Percentiles rank a stretch among this genome's conserved stretches.
These are phyloP conservation scores for Callaeas wilsoni DNA, from an alignment of 2,113 vertebrate genomes.

Conservation along the genomic window DNA sequence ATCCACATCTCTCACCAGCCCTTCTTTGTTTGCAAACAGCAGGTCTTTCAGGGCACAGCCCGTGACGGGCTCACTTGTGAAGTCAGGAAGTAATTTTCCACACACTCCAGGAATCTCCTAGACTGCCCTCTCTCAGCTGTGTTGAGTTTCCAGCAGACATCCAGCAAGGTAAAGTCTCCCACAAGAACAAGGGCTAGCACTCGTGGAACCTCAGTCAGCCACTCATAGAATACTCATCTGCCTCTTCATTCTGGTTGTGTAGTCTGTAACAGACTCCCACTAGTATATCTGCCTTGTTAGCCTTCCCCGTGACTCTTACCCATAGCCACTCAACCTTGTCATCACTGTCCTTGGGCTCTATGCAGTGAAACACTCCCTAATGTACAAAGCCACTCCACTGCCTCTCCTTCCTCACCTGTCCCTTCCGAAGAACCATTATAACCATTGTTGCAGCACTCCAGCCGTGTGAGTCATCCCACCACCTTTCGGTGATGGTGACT, in stretches of 20 bases:
- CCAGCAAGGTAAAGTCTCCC: not conserved
- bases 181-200: accelerated
- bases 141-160: not conserved
- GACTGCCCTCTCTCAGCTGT: not conserved
- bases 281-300: not conserved
- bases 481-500: accelerated
- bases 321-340: not conserved
- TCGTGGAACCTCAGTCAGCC: not conserved
- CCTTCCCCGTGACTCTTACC: not conserved
- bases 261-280: not conserved
- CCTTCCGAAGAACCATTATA: not conserved
- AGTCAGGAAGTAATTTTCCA: not conserved
- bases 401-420: not conserved
- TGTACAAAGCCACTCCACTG: not conserved
- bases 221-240: not conserved
- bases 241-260: not conserved
- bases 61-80: not conserved
- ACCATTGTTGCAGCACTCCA: not conserved
- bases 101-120: not conserved
- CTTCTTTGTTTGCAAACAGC: not conserved
- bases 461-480: no score
- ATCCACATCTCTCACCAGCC: not conserved
- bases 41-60: not conserved
- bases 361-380: not conserved
- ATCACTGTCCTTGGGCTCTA: not conserved